Base-by-base conservation (phyloP, 2,888 invertebrate genomes). In the Macrosiphum euphorbiae region DNA sequence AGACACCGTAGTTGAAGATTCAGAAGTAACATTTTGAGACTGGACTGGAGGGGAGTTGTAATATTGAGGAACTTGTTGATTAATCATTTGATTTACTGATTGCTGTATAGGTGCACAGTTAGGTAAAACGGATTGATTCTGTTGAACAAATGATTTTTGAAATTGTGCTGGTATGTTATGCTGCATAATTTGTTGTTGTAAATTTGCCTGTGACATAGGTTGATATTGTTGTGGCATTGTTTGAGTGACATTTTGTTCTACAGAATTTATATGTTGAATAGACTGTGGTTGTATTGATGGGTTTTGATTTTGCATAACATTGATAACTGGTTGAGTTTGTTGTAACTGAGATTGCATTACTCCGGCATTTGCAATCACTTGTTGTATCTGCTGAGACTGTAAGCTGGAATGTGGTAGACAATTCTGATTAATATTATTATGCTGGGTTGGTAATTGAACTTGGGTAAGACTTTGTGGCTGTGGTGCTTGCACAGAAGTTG, bases 121-220 rank as follows among this genome's bases (percentile, higher is more conserved):
- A 16, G 94, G 90, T 28, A 94, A 61, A 41, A 86, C 86, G 28
- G 94, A 41, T 86, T 94, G 94, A 90, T 52, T 94, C 26, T 90
- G 94, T 11, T 86, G 47, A 44, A 94, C 94, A 94, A 90, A 94
- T n/a, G 94, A 90, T 67, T 94, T 94, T 87, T 94, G 94, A 90
- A 94, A 94, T n/a, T 92, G 94, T 35, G 92, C 85, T 61, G 93
- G 61, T 44, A 94, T 94, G 24, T 85, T 92, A 50, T 92, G 94
- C 78, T 94, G 94, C 90, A 94, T 92, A n/a, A 94, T 92, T 95
- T 96, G 96, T 95, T 96, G 96, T 89, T 95, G 95, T 87, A 95
- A 94, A 89, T 95, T 94, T 28, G 95, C 95, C 87, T 95, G 95
- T 95, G 96, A 96, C 95, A 96, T 96, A 96, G 96, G 96, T 95